A percentile compares a stretch with the other conserved stretches of the same genome.
Evolutionary conservation across 35 echinoderm and acorn worm genomes (phyloP).

Genomic region (Amphiura filiformis): DNA sequence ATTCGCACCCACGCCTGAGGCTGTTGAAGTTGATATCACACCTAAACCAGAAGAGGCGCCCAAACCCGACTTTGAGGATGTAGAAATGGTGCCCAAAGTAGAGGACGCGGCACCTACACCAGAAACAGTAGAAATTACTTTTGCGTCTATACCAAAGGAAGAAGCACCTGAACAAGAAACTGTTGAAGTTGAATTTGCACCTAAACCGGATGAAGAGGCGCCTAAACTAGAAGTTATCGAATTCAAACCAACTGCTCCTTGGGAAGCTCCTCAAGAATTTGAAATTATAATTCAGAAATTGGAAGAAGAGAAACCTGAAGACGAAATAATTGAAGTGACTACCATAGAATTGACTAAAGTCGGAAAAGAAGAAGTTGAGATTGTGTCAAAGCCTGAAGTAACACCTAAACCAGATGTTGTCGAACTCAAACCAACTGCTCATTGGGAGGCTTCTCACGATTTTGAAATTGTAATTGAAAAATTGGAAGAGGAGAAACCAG

Average conservation of each 20-base stretch:
- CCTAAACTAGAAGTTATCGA: neutral
- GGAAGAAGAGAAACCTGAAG: neutral
- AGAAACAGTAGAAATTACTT: neutral
- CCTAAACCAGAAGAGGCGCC: neutral
- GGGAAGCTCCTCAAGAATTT: neutral
- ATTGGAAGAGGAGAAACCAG: neutral
- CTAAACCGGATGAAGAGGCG: neutral
- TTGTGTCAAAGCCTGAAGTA: neutral
- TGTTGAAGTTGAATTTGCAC: neutral
- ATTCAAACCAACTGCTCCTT: neutral
- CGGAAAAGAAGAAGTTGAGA: neutral
- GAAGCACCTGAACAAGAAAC: neutral
- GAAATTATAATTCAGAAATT: no score
- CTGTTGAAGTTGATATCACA: neutral
- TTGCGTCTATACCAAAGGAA: neutral
- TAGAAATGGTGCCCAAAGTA: neutral
- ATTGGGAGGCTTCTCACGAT: neutral
- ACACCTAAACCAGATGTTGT: neutral
- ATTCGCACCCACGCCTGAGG: no score
- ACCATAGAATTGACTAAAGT: slow-evolving; percentile 14
- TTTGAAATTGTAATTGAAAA: slow-evolving; percentile 5
- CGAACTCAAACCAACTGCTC: neutral
- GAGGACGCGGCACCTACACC: neutral
- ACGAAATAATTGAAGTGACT: neutral
- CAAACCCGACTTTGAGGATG: neutral